These are phyloP conservation scores for Lacanobia wlatinum DNA, from an alignment of 2,888 invertebrate species.

Conservation along the genomic window DNA sequence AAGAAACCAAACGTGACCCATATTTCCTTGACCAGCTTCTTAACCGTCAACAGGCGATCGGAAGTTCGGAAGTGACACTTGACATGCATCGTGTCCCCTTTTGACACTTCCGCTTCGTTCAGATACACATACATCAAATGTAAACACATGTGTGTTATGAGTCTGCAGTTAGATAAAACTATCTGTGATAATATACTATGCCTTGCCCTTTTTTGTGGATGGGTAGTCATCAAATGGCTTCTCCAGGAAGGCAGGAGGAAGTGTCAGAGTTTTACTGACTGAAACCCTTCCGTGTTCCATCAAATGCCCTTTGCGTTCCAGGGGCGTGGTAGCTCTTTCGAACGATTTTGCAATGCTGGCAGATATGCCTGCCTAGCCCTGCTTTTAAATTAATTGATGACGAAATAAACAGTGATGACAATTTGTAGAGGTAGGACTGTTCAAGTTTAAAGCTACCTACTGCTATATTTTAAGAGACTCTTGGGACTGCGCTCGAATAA, in stretches of 20 bases:
- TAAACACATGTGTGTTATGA: neutral
- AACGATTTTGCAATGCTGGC: too few species aligned
- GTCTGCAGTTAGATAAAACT: neutral
- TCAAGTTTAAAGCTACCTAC: neutral
- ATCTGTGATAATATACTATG: neutral
- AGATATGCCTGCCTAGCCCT: slow-evolving; percentile 6
- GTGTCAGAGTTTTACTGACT: too few species aligned
- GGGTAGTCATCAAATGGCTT: too few species aligned
- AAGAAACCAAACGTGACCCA: neutral
- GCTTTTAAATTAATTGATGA: slow-evolving; percentile 31
- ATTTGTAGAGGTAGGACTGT: neutral
- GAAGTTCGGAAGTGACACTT: slow-evolving; percentile 3
- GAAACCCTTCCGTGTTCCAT: too few species aligned
- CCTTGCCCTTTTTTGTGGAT: too few species aligned
- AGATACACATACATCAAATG: neutral
- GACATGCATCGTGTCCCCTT: slow-evolving; percentile 8
- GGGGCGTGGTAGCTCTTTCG: too few species aligned
- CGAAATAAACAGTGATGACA: neutral
- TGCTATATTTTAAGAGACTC: neutral
- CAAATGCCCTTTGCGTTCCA: too few species aligned
- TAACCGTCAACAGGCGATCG: neutral
- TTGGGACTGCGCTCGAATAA: slow-evolving; percentile 24
- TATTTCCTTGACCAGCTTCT: slow-evolving; percentile 18
- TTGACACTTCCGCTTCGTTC: slow-evolving; percentile 37
- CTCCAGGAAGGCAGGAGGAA: too few species aligned